Percentiles rank a stretch among this genome's conserved stretches.
Conservation (phyloP, 1,140 invertebrate species). For the Pinna nobilis region DNA sequence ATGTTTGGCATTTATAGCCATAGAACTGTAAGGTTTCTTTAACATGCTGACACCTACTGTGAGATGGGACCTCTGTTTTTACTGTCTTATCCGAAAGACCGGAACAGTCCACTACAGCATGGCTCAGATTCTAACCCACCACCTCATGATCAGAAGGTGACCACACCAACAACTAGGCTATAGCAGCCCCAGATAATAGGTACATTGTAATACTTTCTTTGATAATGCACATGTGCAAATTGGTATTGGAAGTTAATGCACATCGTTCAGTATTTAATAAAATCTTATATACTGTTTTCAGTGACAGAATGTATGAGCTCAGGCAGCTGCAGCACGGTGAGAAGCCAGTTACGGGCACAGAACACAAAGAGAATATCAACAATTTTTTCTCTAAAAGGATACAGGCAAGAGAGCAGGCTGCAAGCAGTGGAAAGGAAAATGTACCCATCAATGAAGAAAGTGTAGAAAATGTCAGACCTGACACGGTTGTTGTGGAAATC, state of each 20-base stretch:
- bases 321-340: conserved; percentile 57
- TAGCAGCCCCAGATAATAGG: neutral
- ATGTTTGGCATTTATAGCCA: too few relatives aligned
- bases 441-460: conserved; percentile 56
- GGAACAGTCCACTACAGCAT: too few relatives aligned
- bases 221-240: neutral
- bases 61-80: too few relatives aligned
- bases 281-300: conserved; percentile 43
- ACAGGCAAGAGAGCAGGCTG: conserved; percentile 38
- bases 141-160: too few relatives aligned
- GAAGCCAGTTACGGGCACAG: conserved; percentile 64
- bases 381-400: conserved; percentile 60
- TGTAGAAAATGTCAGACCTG: conserved; percentile 65
- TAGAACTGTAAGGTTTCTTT: too few relatives aligned
- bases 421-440: conserved; percentile 48
- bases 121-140: too few relatives aligned
- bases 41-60: too few relatives aligned
- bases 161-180: too few relatives aligned
- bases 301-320: conserved; percentile 69
- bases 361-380: conserved; percentile 52
- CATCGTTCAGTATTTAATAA: neutral
- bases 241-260: neutral
- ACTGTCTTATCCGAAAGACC: too few relatives aligned
- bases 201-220: neutral
- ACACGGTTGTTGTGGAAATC: conserved; percentile 67